A percentile compares a stretch with the other conserved stretches of the same genome.
Conservation (phyloP, 2,113 vertebrate genomes). For the Acinonyx jubatus region DNA sequence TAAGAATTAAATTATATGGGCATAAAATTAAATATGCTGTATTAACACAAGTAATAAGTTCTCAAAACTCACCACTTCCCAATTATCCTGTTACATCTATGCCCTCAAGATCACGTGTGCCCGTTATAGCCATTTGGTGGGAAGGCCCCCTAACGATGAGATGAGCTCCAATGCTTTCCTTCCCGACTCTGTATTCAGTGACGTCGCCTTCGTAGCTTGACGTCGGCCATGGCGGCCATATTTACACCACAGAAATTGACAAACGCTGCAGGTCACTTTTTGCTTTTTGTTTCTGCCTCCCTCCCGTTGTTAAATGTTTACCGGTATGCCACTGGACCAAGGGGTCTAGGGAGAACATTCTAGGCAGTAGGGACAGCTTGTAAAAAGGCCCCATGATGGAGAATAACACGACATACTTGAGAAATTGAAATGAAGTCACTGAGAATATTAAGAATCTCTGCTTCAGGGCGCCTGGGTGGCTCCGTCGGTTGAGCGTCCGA, state of each 20-base stretch:
- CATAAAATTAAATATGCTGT: not conserved
- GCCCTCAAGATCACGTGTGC: not conserved
- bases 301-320: not conserved
- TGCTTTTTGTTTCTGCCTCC: not conserved
- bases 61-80: not conserved
- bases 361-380: not conserved
- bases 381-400: not conserved
- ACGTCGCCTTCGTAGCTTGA: not conserved
- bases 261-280: not conserved
- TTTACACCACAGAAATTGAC: not conserved
- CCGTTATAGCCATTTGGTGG: fast-evolving
- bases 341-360: not conserved
- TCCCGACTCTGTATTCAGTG: not conserved
- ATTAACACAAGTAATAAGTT: not conserved
- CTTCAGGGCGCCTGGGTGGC: too few species aligned
- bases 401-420: not conserved
- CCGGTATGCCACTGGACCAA: not conserved
- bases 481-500: too few species aligned
- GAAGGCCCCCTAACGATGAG: not conserved
- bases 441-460: not conserved
- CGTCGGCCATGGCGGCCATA: not conserved
- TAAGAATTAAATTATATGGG: not conserved
- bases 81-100: not conserved
- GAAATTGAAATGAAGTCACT: not conserved
- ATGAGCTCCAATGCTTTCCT: not conserved